Conservation (phyloP, 2,113 vertebrate species). For the Percopsis transmontana region DNA sequence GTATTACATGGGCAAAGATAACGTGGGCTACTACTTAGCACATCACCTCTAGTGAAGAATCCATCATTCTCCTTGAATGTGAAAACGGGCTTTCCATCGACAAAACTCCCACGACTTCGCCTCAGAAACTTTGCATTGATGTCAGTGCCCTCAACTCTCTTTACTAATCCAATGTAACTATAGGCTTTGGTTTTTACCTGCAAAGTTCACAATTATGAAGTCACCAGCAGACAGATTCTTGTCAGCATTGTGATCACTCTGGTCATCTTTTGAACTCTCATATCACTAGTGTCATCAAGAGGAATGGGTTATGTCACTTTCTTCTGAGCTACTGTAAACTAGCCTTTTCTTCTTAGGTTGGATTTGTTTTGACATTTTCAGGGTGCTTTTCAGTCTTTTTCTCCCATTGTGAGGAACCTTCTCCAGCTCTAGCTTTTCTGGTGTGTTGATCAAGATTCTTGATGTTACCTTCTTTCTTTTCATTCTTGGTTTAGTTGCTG, state of each 20-base stretch:
- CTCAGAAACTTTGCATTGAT: too few relatives aligned
- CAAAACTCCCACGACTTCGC: background rate
- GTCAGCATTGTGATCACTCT: slow-evolving; percentile 3
- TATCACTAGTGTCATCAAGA: slow-evolving; percentile 6
- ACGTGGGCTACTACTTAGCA: background rate
- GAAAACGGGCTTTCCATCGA: slow-evolving; percentile 14
- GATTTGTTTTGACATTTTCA: background rate
- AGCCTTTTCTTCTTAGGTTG: background rate
- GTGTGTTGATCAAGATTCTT: background rate
- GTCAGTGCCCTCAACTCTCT: slow-evolving; percentile 1
- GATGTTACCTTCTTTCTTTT: background rate
- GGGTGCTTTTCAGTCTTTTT: background rate
- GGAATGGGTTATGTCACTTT: background rate
- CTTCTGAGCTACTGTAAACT: slow-evolving; percentile 8
- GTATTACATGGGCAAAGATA: too few relatives aligned
- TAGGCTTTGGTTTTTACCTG: background rate
- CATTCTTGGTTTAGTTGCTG: background rate
- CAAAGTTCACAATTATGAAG: slow-evolving; percentile 11
- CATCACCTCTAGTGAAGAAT: background rate
- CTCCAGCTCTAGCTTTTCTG: background rate
- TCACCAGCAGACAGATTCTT: slow-evolving; percentile 2
- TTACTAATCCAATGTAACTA: slow-evolving; percentile 14
- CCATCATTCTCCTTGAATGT: background rate
- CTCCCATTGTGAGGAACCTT: background rate
- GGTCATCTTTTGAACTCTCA: background rate